Conservation (phyloP, 37 sponge, comb jelly and placozoan species). For the Eunapius fragilis region DNA sequence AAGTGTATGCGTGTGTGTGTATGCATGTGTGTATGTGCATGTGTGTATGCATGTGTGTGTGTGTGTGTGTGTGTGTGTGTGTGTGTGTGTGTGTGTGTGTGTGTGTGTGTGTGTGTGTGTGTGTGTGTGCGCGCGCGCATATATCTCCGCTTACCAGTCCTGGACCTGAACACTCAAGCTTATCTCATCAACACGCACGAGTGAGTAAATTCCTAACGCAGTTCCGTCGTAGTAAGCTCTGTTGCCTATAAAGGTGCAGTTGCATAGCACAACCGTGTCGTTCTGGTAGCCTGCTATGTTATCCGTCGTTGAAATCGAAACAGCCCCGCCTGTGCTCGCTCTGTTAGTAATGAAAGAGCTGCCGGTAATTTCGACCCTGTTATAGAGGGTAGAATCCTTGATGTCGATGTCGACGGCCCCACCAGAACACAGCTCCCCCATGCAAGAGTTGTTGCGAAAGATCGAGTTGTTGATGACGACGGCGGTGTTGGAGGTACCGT, state of each 20-base stretch:
- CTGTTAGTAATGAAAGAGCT: constrained; percentile 38
- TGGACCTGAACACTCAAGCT: constrained; percentile 50
- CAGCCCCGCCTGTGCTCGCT: constrained; percentile 59
- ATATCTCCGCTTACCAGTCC: constrained; percentile 40
- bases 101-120: background rate
- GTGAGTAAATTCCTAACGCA: constrained; percentile 64
- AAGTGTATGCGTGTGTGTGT: background rate
- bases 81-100: background rate
- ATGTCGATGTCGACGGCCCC: constrained; percentile 67
- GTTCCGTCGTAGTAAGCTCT: constrained; percentile 65
- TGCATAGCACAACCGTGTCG: constrained; percentile 25
- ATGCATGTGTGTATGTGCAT: background rate
- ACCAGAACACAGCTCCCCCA: constrained; percentile 36
- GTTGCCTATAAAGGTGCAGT: constrained; percentile 51
- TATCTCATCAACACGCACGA: constrained; percentile 37
- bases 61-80: no score
- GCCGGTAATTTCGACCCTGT: constrained; percentile 21
- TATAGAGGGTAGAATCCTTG: constrained; percentile 21
- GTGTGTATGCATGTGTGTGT: background rate
- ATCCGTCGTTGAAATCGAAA: constrained; percentile 31
- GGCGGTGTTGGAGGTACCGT: background rate
- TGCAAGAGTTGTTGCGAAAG: constrained; percentile 50
- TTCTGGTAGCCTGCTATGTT: background rate
- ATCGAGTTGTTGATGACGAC: constrained; percentile 13
- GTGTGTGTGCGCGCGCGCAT: background rate